Base-by-base conservation (phyloP, 2,113 vertebrate species). In the Oryzias melastigma region DNA sequence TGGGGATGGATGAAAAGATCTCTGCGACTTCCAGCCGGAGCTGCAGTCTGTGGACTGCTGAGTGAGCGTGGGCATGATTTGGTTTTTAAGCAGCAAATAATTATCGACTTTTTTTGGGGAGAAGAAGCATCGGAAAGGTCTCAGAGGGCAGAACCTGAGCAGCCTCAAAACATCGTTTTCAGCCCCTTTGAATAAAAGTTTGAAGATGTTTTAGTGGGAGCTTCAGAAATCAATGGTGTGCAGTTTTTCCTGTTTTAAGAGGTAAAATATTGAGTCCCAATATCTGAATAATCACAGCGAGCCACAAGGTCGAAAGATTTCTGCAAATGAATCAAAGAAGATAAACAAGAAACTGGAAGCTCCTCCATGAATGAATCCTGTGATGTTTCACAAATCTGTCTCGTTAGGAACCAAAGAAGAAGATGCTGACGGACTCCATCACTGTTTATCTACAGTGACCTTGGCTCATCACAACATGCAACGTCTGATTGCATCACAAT, bases 61-160 rank as follows among this genome's bases (percentile, higher is more conserved):
- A 24, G 43, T 16, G 14, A 58, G 43, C 12, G 58, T 3, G 19
- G 46, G 35, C 60, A 64, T 71, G 75, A 64, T 68, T 35, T 68
- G 80, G 14, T 71, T 81, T 71, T 64, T 61, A 86, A 86, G 52
- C 40, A 76, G 64, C 58, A 58, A 75, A 71, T 81, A 44, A 67
- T 73, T 58, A 68, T 61, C 60, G 65, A 80, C 78, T 77, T 60
- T 69, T 56, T 46, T 7, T 4, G 42, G 62, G 41, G 56, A 67
- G 56, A 67, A 22, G 67, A 42, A 19, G 35, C 56, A 27, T 15
- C 13, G 24, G 22, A 16, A 70, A 57, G 55, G 54, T 53, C 48
- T 56, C 22, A 0, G 18, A 41, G 77, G 50, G 61, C 5, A 35
- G 58, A 78, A 71, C 68, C 35, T 62, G 60, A 65, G 58, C 18